Evolutionary conservation across 2,113 vertebrate genomes (phyloP).

Genomic region (Delphinus delphis): DNA sequence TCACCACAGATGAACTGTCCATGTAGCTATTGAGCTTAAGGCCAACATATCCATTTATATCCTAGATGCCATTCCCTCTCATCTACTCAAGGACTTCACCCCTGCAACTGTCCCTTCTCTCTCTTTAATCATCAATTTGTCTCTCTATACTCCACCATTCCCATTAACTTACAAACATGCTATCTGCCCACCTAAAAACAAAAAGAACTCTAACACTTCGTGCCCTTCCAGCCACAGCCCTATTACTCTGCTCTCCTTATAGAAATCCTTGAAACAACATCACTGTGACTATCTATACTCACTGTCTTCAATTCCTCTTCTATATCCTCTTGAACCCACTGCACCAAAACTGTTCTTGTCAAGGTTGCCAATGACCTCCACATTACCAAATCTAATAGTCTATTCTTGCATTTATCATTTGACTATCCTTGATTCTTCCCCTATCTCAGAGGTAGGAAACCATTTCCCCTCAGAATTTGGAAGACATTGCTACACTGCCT

Average conservation of each 20-base stretch:
- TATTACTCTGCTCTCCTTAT: neutral
- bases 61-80: neutral
- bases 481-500: neutral
- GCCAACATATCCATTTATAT: neutral
- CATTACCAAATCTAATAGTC: neutral
- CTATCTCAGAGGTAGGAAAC: neutral
- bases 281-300: neutral
- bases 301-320: neutral
- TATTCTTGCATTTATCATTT: neutral
- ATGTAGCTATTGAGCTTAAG: neutral
- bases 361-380: neutral
- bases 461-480: neutral
- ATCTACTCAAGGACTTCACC: neutral
- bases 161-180: neutral
- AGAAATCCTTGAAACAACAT: neutral
- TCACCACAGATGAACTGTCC: neutral
- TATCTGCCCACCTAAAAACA: neutral
- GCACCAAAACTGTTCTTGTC: slow-evolving; percentile 8
- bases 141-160: neutral
- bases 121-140: neutral
- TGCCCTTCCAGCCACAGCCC: neutral
- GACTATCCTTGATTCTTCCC: neutral
- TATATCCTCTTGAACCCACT: neutral
- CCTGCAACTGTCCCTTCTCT: neutral
- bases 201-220: neutral